Conservation (phyloP, 2,888 invertebrate species). For the Monochamus alternatus region DNA sequence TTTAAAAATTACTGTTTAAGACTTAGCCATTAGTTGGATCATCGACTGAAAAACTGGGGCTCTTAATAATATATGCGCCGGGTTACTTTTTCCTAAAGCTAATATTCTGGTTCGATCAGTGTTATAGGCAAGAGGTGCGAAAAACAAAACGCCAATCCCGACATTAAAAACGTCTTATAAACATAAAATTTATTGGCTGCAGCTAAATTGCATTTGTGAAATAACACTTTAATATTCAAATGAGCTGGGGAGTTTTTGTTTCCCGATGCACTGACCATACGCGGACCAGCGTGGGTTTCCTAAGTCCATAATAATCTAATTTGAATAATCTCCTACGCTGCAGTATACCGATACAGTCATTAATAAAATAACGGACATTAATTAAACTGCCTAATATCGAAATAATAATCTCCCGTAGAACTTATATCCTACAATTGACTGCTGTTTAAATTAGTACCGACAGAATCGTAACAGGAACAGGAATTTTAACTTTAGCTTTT, state of each 20-base stretch:
- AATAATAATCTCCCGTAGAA: constrained; percentile 21
- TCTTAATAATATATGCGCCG: background rate
- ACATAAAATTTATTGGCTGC: background rate
- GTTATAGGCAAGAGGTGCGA: background rate
- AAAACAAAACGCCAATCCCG: constrained; percentile 1
- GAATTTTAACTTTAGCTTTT: background rate
- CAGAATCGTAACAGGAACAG: background rate
- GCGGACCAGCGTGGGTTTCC: constrained; percentile 20
- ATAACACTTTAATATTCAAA: constrained; percentile 12
- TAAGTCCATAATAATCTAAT: constrained; percentile 40
- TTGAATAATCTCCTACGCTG: constrained; percentile 50
- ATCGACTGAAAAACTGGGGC: background rate
- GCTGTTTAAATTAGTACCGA: background rate
- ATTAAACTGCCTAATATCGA: constrained; percentile 47
- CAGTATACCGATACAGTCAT: constrained; percentile 43
- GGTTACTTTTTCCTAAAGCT: background rate
- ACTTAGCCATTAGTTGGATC: too few relatives aligned
- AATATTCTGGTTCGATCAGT: background rate
- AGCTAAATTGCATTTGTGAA: constrained; percentile 7
- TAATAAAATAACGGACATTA: constrained; percentile 47
- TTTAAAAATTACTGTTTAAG: too few relatives aligned
- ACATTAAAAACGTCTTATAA: constrained; percentile 1
- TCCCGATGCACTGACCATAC: background rate
- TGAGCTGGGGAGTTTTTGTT: background rate
- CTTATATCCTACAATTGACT: background rate